Evolutionary conservation across 2,113 vertebrate species (phyloP).

Genomic region (Cariama cristata): DNA sequence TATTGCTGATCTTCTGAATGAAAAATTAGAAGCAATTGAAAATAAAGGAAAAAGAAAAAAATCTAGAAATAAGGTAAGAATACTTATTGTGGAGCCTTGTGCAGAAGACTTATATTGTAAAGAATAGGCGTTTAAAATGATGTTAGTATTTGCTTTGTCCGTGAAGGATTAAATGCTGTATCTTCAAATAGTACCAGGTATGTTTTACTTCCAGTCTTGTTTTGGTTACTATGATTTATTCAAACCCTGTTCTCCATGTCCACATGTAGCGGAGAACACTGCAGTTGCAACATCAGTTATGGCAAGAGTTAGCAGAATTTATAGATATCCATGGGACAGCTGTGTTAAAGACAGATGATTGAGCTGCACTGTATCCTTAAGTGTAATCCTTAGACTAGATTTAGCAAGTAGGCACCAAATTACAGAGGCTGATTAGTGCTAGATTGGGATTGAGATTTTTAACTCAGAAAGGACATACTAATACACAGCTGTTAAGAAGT

Average conservation of each 20-base stretch:
- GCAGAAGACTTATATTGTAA: neutral
- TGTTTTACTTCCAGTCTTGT: neutral
- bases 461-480: neutral
- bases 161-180: accelerated
- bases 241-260: neutral
- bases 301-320: neutral
- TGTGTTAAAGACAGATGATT: accelerated
- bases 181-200: neutral
- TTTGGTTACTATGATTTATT: neutral
- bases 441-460: neutral
- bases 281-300: neutral
- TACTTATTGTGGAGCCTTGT: neutral
- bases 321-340: neutral
- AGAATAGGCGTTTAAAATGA: neutral
- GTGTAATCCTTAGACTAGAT: neutral
- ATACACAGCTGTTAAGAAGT: neutral
- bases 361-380: neutral
- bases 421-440: neutral
- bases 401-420: neutral
- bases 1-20: conserved; percentile 83
- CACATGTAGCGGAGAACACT: neutral
- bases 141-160: neutral
- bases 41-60: conserved; percentile 74
- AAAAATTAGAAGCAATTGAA: conserved; percentile 81
- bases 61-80: conserved; percentile 83